Conservation (phyloP, 2,113 vertebrate species). For the Sphaerodactylus townsendi region DNA sequence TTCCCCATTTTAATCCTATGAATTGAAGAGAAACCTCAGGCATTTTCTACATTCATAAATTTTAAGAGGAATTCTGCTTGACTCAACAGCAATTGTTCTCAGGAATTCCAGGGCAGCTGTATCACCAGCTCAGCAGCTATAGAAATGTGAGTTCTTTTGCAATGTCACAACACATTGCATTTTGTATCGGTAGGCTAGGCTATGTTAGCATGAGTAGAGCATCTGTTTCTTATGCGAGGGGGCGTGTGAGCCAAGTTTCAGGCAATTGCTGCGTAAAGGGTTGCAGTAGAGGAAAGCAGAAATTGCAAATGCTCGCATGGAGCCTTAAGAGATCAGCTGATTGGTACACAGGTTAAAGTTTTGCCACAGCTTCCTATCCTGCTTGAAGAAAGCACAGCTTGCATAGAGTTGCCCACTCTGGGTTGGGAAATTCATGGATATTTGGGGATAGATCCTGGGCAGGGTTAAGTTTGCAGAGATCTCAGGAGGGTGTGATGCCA, state of each 20-base stretch:
- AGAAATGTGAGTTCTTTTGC: slow-evolving; percentile 4
- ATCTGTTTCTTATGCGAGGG: slow-evolving; percentile 11
- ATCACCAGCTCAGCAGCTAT: background rate
- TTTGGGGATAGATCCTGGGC: no score
- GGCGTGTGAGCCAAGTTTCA: background rate
- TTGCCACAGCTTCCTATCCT: background rate
- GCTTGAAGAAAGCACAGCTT: background rate
- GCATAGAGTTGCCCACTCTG: no score
- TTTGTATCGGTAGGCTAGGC: slow-evolving; percentile 1
- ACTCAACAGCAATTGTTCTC: background rate
- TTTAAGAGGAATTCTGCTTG: background rate
- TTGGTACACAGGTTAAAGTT: background rate
- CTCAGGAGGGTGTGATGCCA: no score
- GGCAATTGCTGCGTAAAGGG: background rate
- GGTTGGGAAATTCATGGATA: no score
- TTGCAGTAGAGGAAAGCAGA: background rate
- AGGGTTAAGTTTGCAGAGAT: no score
- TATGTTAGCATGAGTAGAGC: background rate
- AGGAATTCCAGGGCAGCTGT: slow-evolving; percentile 2
- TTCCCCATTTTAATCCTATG: background rate
- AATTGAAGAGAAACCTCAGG: background rate
- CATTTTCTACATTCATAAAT: background rate
- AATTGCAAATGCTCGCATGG: background rate
- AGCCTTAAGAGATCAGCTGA: background rate
- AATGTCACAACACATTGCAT: background rate